Percentiles rank a stretch among this genome's conserved stretches.
Evolutionary conservation across 2,797 vertebrate genomes (phyloP).

Genomic region (Acestrorhynchus altus): DNA sequence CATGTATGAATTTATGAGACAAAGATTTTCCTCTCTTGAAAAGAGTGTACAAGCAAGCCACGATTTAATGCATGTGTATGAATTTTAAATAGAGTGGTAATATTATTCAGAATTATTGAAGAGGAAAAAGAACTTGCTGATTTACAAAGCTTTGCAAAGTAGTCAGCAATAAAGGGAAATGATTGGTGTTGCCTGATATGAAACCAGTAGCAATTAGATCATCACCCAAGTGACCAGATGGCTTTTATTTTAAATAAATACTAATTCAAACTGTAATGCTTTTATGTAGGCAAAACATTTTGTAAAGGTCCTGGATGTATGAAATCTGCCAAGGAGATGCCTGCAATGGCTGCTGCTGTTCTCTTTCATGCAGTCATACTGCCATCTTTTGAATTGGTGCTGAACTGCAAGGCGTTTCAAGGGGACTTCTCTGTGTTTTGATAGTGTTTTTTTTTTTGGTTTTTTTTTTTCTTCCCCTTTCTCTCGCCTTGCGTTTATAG

Average conservation of each 20-base stretch:
- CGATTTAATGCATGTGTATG: slow-evolving; percentile 22
- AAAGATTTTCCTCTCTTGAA: background rate
- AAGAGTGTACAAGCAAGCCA: slow-evolving; percentile 7
- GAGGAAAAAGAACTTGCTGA: background rate
- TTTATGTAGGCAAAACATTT: slow-evolving; percentile 20
- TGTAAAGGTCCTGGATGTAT: slow-evolving; percentile 17
- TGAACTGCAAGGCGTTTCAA: slow-evolving; percentile 68
- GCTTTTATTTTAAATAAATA: slow-evolving; percentile 43
- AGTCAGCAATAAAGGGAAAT: slow-evolving; percentile 16
- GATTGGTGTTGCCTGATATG: slow-evolving; percentile 10
- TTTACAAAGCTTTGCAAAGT: slow-evolving; percentile 3
- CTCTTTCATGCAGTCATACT: slow-evolving; percentile 86
- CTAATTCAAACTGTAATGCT: slow-evolving; percentile 12
- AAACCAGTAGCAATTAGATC: slow-evolving; percentile 36
- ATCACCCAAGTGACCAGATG: slow-evolving; percentile 32
- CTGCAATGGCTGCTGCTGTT: background rate
- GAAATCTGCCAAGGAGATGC: slow-evolving; percentile 6
- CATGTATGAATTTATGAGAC: background rate
- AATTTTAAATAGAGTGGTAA: slow-evolving; percentile 33
- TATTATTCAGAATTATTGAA: slow-evolving; percentile 26
- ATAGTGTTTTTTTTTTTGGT: background rate
- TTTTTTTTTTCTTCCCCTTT: slow-evolving; percentile 17
- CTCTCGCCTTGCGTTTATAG: slow-evolving; percentile 45
- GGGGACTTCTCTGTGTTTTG: slow-evolving; percentile 32
- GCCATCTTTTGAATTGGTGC: slow-evolving; percentile 88